Base-by-base conservation (phyloP, 2,888 invertebrate genomes). In the Schrankia costaestrigalis region DNA sequence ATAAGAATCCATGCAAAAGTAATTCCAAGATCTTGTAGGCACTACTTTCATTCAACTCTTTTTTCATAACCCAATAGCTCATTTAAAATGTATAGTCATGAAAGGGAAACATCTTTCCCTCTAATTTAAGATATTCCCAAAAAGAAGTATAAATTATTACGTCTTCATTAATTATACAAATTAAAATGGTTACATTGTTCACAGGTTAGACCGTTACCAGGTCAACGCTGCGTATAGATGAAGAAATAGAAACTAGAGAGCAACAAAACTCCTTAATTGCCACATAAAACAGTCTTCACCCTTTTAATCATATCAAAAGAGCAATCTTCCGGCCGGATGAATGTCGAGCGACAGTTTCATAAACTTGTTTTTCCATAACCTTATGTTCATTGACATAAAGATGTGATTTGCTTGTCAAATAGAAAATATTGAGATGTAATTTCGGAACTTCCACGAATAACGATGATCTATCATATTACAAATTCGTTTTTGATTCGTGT, bases 241-340 rank as follows among this genome's bases (percentile, higher is more conserved):
- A 61, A 71, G 71, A 70, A 73, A 75, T 67, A 67, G 63, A 64
- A 71, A 63, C 59, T 68, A 63, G 59, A 43, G 73, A 71, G 64
- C 68, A 72, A 70, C 66, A 63, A 71, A 80, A 78, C 70, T 77
- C 71, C 68, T 75, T 84, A 85, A 87, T 86, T 82, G 73, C 75
- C 69, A 77, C 80, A 84, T 85, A 81, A 86, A 86, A 75, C 78
- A 79, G 77, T 86, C 85, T 67, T 78, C 86, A 78, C 86, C 83
- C 81, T 80, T 82, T 86, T 82, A 84, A 86, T 86, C 84, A 86
- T 86, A 83, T 80, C 84, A 76, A 85, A 84, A 79, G 81, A 78
- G 71, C 76, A 78, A 86, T 86, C 83, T 83, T 86, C 84, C 86
- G 85, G 74, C 74, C 78, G 82, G 79, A 76, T 79, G 77, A 63